Evolutionary conservation across 2,113 vertebrate species (phyloP), one percentile per base, ranked within the genome.

Genomic region (Electrona antarctica): DNA sequence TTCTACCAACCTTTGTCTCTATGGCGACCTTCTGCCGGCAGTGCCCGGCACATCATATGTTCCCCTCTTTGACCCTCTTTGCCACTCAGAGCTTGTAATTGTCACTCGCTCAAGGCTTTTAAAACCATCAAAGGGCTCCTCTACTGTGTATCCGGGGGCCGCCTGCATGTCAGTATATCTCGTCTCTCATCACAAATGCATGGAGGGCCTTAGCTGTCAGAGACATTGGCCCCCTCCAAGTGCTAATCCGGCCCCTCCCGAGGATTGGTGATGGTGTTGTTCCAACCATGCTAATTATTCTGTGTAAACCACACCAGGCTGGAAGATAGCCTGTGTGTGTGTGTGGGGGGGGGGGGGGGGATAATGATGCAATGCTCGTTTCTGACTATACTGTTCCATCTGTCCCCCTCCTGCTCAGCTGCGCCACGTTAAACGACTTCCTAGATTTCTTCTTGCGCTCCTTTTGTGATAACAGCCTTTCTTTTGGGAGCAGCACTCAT

Each of bases 201-300:
- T 6, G 33, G 78, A 88, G 79, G 81, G 76, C 74, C 62, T 71
- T 60, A 8, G 73, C 78, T 84, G 85, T 78, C 78, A 84, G 84
- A 84, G 76, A 84, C 80, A 74, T 79, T 81, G 84, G 33, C 33
- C 33, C 77, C 89, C 85, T 87, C 85, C 86, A 84, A 84, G 71
- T 88, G 85, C 84, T 90, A 86, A 89, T 90, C 89, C 88, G 75
- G 80, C 64, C 81, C 85, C 85, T 80, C 0, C 10, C 7, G 57
- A 11, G 57, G 21, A 29, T 33, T 59, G 8, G 57, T 15, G 56
- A 8, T 51, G 85, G 78, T 83, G 76, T 79, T 61, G 83, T 76
- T 87, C 83, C 86, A 77, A 84, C 77, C 86, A 85, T 87, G 88
- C 88, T 88, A 89, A 92, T 92, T 90, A 92, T 85, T 87, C 79